Percentiles rank a stretch among this genome's conserved stretches.
Conservation (phyloP, 1,140 invertebrate species). For the Drosophila virilis region DNA sequence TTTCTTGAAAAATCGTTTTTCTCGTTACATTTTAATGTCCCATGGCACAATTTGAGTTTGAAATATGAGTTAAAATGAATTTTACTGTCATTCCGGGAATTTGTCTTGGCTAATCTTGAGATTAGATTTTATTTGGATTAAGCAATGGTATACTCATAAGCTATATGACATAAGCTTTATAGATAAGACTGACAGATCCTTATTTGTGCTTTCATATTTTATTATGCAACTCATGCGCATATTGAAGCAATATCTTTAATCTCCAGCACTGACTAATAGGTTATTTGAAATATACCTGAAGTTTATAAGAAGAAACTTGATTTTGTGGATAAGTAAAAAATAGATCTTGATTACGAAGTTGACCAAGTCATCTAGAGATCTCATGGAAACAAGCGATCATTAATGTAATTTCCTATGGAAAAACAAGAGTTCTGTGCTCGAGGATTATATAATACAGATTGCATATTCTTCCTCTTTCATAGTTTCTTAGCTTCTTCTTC, state of each 20-base stretch:
- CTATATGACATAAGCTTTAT: neutral
- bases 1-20: no score
- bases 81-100: neutral
- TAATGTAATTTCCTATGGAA: no score
- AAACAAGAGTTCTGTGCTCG: no score
- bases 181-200: slow-evolving; percentile 1
- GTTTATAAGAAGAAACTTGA: no score
- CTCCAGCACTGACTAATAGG: neutral
- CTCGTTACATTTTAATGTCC: neutral
- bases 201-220: neutral
- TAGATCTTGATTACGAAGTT: no score
- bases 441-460: no score
- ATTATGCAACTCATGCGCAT: neutral
- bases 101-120: neutral
- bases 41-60: neutral
- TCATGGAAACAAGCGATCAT: no score
- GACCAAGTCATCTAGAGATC: no score
- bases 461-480: neutral
- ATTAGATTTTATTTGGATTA: neutral
- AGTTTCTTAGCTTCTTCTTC: no score
- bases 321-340: no score
- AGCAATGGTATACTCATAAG: neutral
- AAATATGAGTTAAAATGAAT: neutral
- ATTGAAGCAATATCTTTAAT: neutral
- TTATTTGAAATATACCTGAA: no score